Conservation (phyloP, 2,797 vertebrate genomes). For the Erithacus rubecula region DNA sequence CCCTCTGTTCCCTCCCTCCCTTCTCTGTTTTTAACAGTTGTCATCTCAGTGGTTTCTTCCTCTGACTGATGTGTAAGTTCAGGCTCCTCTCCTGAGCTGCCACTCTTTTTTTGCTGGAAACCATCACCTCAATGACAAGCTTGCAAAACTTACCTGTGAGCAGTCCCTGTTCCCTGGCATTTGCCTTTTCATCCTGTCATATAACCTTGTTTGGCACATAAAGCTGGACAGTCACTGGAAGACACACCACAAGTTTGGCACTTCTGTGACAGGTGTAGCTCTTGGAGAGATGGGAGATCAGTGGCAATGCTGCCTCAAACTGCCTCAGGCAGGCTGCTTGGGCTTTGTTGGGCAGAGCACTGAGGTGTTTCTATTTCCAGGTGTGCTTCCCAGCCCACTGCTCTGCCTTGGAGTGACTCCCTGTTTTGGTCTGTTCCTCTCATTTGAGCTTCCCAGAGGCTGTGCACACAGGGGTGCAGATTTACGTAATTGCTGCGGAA, state of each 20-base stretch:
- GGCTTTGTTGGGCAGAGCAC: not conserved
- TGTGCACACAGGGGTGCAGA: not conserved
- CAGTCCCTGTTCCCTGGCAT: not conserved
- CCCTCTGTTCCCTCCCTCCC: accelerated
- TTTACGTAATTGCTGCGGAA: accelerated
- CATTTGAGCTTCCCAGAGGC: not conserved
- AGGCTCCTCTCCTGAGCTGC: not conserved
- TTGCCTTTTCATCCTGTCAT: accelerated
- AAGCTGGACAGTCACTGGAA: not conserved
- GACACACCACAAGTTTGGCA: not conserved
- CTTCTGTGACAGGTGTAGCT: accelerated
- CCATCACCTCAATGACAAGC: not conserved
- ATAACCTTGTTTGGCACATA: accelerated
- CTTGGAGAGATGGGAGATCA: not conserved
- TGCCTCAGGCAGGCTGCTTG: not conserved
- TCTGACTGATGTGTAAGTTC: not conserved
- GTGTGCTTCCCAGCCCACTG: not conserved
- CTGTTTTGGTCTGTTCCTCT: not conserved
- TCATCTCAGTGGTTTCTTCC: not conserved
- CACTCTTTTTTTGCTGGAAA: not conserved
- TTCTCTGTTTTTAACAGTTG: not conserved
- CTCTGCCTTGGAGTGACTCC: not conserved
- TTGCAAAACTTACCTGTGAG: not conserved
- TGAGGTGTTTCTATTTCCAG: not conserved
- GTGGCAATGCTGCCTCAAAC: not conserved